Conservation (phyloP, 2,797 vertebrate species). For the Dermochelys coriacea region DNA sequence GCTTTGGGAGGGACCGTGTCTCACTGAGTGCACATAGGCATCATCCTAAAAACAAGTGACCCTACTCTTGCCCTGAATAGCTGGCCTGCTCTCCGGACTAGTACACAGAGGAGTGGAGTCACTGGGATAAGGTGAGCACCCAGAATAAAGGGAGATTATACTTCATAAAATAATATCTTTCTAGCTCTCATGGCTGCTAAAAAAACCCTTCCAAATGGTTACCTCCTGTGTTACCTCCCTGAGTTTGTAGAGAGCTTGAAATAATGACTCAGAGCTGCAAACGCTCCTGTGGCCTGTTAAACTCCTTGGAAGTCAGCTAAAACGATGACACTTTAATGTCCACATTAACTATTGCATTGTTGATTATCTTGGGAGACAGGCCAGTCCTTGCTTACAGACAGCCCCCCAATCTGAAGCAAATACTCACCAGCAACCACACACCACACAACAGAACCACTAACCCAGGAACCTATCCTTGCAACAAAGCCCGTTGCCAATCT, state of each 20-base stretch:
- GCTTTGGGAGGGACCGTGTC: neutral
- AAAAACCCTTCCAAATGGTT: neutral
- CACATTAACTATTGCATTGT: neutral
- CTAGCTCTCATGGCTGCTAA: neutral
- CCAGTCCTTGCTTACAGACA: no score
- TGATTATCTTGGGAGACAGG: no score
- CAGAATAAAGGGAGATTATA: neutral
- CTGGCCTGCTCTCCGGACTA: neutral
- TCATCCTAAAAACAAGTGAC: neutral
- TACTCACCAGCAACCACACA: no score
- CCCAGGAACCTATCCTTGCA: no score
- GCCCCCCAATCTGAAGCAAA: no score
- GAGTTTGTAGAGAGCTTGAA: neutral
- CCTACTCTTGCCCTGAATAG: accelerated
- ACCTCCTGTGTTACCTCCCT: neutral
- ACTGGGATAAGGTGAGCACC: neutral
- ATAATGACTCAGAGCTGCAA: neutral
- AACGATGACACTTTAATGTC: neutral
- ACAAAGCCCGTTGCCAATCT: no score
- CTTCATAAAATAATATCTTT: neutral
- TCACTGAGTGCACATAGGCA: neutral
- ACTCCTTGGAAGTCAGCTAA: neutral
- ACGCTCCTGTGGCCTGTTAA: neutral
- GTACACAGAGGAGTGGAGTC: neutral
- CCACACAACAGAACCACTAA: no score